Percentiles rank a stretch among this genome's conserved stretches.
These are phyloP conservation scores for Acrocyrtus sp. DNA, from an alignment of 2,888 invertebrate genomes.

Conservation along the genomic window DNA sequence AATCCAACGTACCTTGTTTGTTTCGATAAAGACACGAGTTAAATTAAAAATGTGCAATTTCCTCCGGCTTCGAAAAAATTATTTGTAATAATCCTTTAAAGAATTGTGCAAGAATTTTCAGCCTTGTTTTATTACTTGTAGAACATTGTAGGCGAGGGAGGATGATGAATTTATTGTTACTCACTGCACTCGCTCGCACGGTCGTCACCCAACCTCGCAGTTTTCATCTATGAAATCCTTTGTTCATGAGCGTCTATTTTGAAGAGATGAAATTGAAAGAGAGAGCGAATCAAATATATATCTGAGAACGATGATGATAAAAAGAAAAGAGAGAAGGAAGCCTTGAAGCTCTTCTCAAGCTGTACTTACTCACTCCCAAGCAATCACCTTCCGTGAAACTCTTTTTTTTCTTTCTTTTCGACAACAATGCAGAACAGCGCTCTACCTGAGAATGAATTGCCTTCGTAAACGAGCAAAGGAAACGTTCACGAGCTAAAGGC, in stretches of 20 bases:
- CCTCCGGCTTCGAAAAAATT: constrained; percentile 4
- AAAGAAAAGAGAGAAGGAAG: too few relatives aligned
- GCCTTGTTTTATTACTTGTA: too few relatives aligned
- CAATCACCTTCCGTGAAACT: too few relatives aligned
- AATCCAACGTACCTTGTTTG: not conserved
- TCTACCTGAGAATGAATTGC: constrained; percentile 12
- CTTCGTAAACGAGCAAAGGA: not conserved
- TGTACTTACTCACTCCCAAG: too few relatives aligned
- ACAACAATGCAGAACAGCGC: constrained; percentile 29
- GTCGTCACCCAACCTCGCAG: too few relatives aligned
- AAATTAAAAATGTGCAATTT: constrained; percentile 17
- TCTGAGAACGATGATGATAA: constrained; percentile 13
- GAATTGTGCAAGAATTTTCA: constrained; percentile 14
- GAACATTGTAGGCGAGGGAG: too few relatives aligned
- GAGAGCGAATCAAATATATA: constrained; percentile 47
- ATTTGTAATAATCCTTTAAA: not conserved
- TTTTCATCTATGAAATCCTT: constrained; percentile 18
- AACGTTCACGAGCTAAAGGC: too few relatives aligned
- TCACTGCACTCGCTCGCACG: too few relatives aligned
- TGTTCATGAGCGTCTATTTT: too few relatives aligned
- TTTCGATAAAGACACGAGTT: constrained; percentile 7
- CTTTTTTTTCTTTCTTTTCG: not conserved
- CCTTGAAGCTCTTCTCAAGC: constrained; percentile 10
- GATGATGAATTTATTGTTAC: too few relatives aligned
- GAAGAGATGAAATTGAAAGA: constrained; percentile 45